Evolutionary conservation across 2,888 invertebrate genomes (phyloP), one percentile per base, ranked within the genome.

Genomic region (Barypeithes pellucidus): DNA sequence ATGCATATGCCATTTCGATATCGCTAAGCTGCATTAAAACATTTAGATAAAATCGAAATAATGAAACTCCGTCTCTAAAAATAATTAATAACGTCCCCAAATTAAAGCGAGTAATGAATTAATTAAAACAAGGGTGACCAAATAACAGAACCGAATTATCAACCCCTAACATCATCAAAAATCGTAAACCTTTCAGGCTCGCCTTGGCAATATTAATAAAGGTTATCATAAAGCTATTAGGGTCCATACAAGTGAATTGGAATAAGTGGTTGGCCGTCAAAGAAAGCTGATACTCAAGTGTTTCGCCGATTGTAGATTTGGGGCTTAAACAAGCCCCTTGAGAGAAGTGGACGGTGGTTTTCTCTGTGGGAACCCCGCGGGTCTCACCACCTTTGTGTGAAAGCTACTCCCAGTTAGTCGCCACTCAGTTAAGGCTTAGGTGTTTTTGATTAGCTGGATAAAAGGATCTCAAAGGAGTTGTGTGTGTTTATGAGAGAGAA

Each of bases 301-400:
- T 76, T 76, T 77, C 68, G 76, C 74, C 80, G 74, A 80, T 79
- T 78, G 79, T 78, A 70, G 77, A 77, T 77, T 59, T 41, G 77
- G 76, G 78, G 79, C 78, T 78, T 79, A 77, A 79, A 79, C 77
- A 76, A 79, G 80, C 79, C 79, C 78, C 82, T 81, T 75, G 79
- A 82, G 80, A 81, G 79, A 79, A 82, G 82, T 82, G 81, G 80
- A 80, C 82, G 80, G 80, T 78, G 77, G 77, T 82, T 82, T 81
- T 77, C 75, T 72, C 68, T 68, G 75, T 75, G 75, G 75, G 75
- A 75, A 75, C 65, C 72, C 75, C 63, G 39, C n/a, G 39, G 60
- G 62, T 67, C 67, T 68, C 72, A 63, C 75, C 67, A 70, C 39
- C 67, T 72, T 72, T 72, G 72, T 72, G 72, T 67, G 72, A 72